A percentile compares a stretch with the other conserved stretches of the same genome.
Evolutionary conservation across 2,797 vertebrate species (phyloP).

Genomic region (Channa striata): DNA sequence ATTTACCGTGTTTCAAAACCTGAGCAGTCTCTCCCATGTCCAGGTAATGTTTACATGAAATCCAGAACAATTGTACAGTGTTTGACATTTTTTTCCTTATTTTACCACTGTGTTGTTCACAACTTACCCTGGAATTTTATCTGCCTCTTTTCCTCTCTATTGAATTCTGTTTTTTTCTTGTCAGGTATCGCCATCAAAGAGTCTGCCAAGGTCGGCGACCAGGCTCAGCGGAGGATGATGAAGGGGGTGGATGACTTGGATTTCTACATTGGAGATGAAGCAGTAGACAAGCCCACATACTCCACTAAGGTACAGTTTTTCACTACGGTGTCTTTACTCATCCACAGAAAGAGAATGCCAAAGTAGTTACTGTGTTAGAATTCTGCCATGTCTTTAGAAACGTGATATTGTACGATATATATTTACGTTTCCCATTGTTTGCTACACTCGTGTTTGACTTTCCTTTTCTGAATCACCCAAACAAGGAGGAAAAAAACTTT

Average conservation of each 20-base stretch:
- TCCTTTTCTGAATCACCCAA: not conserved
- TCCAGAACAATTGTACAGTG: too few relatives aligned
- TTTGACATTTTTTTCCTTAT: too few relatives aligned
- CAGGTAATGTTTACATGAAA: too few relatives aligned
- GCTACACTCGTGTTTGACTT: not conserved
- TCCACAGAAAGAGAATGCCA: not conserved
- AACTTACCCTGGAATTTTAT: not conserved
- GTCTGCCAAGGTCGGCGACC: slow-evolving; percentile 96
- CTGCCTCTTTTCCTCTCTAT: not conserved
- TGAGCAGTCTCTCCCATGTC: not conserved
- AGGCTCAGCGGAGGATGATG: slow-evolving; percentile 96
- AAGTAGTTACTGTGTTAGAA: not conserved
- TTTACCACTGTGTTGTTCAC: not conserved
- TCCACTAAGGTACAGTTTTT: slow-evolving; percentile 91
- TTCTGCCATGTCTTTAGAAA: not conserved
- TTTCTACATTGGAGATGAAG: slow-evolving; percentile 98
- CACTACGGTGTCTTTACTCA: not conserved
- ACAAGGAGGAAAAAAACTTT: not conserved
- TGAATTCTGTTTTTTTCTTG: slow-evolving; percentile 28
- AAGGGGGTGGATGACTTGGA: slow-evolving; percentile 98
- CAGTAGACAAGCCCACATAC: slow-evolving; percentile 96
- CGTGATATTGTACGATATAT: not conserved
- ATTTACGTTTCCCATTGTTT: not conserved
- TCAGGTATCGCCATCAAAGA: slow-evolving; percentile 98
- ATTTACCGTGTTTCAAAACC: not conserved